Evolutionary conservation across 2,888 invertebrate genomes (phyloP).

Genomic region (Malacosoma neustria): DNA sequence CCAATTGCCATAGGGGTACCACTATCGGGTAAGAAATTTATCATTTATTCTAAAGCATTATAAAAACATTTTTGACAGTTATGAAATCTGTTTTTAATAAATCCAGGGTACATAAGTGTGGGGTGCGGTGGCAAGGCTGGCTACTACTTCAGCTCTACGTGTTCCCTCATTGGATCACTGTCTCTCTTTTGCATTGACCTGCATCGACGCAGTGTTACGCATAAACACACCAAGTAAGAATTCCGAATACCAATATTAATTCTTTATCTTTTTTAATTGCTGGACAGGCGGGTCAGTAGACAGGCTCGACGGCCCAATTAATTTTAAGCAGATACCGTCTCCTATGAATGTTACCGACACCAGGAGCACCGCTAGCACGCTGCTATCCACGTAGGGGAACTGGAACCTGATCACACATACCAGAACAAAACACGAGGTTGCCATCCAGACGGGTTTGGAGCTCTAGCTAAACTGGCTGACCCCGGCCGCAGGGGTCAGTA

Average conservation of each 20-base stretch:
- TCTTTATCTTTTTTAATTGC: not conserved
- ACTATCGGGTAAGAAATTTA: conserved; percentile 76
- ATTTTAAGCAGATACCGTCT: too few relatives aligned
- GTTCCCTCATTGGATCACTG: conserved; percentile 83
- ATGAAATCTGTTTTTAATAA: not conserved
- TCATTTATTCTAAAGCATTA: not conserved
- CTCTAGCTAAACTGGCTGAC: too few relatives aligned
- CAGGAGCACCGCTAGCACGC: too few relatives aligned
- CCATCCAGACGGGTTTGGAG: too few relatives aligned
- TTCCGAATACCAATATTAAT: not conserved
- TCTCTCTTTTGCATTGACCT: conserved; percentile 88
- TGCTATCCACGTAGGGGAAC: too few relatives aligned
- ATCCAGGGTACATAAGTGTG: conserved; percentile 85
- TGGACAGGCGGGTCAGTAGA: too few relatives aligned
- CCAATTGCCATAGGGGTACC: conserved; percentile 90
- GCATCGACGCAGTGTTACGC: conserved; percentile 81
- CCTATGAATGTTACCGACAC: too few relatives aligned
- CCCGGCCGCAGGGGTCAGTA: too few relatives aligned
- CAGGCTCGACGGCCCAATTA: too few relatives aligned
- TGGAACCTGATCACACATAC: too few relatives aligned
- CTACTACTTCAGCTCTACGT: conserved; percentile 88
- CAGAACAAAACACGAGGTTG: too few relatives aligned
- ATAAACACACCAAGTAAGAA: conserved; percentile 78
- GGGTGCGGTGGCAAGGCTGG: conserved; percentile 85
- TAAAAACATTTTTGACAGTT: not conserved